Evolutionary conservation across 2,888 invertebrate species (phyloP).

Genomic region (Cryptophagus acutangulus): DNA sequence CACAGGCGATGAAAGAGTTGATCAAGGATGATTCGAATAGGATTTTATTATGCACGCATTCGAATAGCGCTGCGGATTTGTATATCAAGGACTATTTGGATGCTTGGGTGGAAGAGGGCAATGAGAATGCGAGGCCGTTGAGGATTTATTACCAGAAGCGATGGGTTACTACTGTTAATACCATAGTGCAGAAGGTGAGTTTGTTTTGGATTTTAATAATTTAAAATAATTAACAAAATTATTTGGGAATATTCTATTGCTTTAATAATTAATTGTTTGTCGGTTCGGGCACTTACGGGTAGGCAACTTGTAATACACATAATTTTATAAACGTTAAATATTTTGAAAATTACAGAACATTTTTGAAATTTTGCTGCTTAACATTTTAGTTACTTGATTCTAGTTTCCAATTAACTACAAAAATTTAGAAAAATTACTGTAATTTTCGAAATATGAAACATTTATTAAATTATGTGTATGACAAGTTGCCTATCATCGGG

Average conservation of each 20-base stretch:
- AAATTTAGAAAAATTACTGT: constrained; percentile 2
- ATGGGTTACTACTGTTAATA: constrained; percentile 73
- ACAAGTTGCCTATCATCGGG: too few relatives aligned
- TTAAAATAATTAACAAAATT: too few relatives aligned
- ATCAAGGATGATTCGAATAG: constrained; percentile 59
- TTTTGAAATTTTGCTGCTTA: too few relatives aligned
- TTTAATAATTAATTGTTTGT: neutral
- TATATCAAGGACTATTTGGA: constrained; percentile 81
- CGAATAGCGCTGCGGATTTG: constrained; percentile 80
- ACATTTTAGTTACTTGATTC: neutral
- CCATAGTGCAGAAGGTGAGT: constrained; percentile 63
- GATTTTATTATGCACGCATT: constrained; percentile 79
- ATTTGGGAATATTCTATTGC: too few relatives aligned
- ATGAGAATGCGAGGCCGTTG: constrained; percentile 63
- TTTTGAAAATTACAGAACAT: too few relatives aligned
- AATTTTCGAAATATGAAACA: constrained; percentile 6
- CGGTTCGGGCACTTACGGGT: too few relatives aligned
- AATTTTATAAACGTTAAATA: too few relatives aligned
- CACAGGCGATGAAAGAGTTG: constrained; percentile 65
- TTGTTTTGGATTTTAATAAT: too few relatives aligned
- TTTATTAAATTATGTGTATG: neutral
- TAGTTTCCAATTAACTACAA: neutral
- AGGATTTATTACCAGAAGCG: constrained; percentile 76
- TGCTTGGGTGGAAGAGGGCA: constrained; percentile 65
- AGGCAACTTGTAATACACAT: too few relatives aligned